Percentiles rank a stretch among this genome's conserved stretches.
These are phyloP conservation scores for Stigmatopora argus DNA, from an alignment of 2,113 vertebrate genomes.

Conservation along the genomic window DNA sequence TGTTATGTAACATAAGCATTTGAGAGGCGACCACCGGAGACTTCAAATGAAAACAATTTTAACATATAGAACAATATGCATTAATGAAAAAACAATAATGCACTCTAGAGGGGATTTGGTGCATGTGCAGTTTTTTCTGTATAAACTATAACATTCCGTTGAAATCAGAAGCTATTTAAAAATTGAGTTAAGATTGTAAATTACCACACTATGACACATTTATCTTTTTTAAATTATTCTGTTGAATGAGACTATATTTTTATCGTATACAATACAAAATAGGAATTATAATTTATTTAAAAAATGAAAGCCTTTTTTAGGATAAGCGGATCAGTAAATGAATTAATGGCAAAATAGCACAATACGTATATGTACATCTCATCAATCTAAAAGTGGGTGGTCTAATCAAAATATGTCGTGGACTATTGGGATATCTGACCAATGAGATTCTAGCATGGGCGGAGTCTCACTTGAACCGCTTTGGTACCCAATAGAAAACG, in stretches of 20 bases:
- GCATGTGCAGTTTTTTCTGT: not conserved
- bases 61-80: not conserved
- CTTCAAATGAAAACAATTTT: not conserved
- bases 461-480: no score
- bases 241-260: slow-evolving; percentile 5
- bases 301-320: no score
- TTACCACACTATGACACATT: not conserved
- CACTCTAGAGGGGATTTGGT: slow-evolving; percentile 19
- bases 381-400: no score
- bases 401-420: no score
- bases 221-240: slow-evolving; percentile 7
- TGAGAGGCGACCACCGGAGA: not conserved
- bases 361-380: no score
- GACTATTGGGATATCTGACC: no score
- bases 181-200: not conserved
- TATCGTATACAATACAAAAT: no score
- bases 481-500: not conserved
- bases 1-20: not conserved
- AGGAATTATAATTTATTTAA: no score
- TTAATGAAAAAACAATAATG: not conserved
- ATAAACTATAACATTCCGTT: not conserved
- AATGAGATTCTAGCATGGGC: no score
- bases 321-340: no score
- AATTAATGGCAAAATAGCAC: no score
- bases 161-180: not conserved